These are phyloP conservation scores for Bolinopsis microptera DNA, from an alignment of 37 sponge, comb jelly and placozoan species.

Conservation along the genomic window DNA sequence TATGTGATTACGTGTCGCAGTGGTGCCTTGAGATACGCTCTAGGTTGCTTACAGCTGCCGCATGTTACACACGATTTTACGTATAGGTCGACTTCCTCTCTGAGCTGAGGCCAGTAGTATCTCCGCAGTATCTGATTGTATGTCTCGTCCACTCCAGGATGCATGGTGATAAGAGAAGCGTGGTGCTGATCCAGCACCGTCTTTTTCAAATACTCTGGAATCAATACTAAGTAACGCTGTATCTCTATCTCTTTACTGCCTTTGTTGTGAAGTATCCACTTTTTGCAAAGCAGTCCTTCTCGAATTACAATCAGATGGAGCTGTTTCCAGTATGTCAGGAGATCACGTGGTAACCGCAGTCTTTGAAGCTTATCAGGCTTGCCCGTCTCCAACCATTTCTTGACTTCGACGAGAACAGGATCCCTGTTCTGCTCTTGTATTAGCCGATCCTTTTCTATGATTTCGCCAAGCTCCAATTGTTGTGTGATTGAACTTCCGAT, in stretches of 20 bases:
- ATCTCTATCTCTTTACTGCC: constrained; percentile 24
- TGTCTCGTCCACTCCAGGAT: constrained; percentile 31
- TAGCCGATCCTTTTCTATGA: constrained; percentile 1
- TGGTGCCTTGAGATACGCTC: constrained; percentile 22
- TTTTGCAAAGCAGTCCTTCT: neutral
- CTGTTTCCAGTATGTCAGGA: constrained; percentile 16
- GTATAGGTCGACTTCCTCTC: constrained; percentile 16
- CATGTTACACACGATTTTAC: constrained; percentile 41
- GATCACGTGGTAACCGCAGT: constrained; percentile 17
- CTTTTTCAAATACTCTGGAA: constrained; percentile 20
- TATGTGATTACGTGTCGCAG: constrained; percentile 12
- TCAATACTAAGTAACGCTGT: neutral
- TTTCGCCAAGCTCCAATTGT: neutral
- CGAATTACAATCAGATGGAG: neutral
- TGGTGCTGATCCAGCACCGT: constrained; percentile 37
- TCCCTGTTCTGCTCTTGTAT: neutral
- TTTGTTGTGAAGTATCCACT: constrained; percentile 31
- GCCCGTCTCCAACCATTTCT: neutral
- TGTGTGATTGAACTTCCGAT: neutral
- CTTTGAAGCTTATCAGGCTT: constrained; percentile 5
- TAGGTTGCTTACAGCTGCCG: constrained; percentile 9
- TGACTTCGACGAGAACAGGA: constrained; percentile 9
- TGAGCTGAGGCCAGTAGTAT: constrained; percentile 30
- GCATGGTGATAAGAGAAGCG: neutral
- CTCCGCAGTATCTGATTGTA: neutral